Percentiles rank a stretch among this genome's conserved stretches.
Conservation (phyloP, 2,113 vertebrate genomes). For the Syrmaticus mikado region DNA sequence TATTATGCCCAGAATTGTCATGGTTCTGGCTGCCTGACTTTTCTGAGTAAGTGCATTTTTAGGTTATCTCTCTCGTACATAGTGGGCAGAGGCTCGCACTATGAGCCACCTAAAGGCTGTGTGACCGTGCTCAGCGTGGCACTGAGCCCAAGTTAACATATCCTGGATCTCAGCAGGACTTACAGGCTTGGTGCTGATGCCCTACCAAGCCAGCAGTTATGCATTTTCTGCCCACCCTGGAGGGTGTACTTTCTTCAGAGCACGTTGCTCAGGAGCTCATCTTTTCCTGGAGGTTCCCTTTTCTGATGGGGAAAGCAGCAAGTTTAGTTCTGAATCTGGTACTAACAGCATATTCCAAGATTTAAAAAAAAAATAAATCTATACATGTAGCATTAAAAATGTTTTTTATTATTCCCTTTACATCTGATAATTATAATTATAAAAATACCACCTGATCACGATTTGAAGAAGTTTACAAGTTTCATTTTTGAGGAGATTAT, state of each 20-base stretch:
- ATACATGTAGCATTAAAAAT: background rate
- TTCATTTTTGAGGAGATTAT: background rate
- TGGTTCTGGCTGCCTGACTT: background rate
- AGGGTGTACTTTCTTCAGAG: background rate
- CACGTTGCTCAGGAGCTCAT: background rate
- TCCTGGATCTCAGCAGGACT: slow-evolving; percentile 41
- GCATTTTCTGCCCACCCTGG: background rate
- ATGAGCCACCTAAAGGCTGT: background rate
- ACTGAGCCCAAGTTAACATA: background rate
- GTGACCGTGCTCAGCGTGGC: background rate
- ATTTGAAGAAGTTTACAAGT: background rate
- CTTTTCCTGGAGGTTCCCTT: background rate
- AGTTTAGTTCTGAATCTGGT: background rate
- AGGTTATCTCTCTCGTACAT: background rate
- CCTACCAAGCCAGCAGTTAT: background rate
- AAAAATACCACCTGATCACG: background rate
- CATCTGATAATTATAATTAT: background rate
- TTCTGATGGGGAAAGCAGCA: background rate
- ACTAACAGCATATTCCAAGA: background rate
- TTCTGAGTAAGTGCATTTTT: slow-evolving; percentile 2
- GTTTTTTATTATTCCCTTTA: background rate
- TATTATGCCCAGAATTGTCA: background rate
- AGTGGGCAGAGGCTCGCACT: background rate
- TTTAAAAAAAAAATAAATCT: background rate
- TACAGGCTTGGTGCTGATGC: background rate